Conservation (phyloP, 2,797 vertebrate species). For the Erithacus rubecula region DNA sequence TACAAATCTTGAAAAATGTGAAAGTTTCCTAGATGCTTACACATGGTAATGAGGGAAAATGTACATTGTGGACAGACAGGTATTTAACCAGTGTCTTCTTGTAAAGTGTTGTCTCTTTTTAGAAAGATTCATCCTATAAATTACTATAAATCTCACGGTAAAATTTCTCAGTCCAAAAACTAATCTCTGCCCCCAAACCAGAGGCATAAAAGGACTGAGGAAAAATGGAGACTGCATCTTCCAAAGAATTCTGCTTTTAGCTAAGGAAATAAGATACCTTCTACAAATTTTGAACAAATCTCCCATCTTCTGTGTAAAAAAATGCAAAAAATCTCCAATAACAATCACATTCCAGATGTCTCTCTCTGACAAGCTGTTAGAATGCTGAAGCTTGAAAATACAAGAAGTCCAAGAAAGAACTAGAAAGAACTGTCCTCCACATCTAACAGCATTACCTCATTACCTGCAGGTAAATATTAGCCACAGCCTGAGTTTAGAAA, state of each 20-base stretch:
- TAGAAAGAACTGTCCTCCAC: slow-evolving; percentile 29
- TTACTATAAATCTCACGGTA: neutral
- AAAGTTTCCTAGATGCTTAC: neutral
- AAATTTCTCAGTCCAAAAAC: neutral
- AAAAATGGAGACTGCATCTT: neutral
- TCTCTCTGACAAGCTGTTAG: neutral
- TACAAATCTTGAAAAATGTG: neutral
- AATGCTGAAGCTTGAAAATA: slow-evolving; percentile 2
- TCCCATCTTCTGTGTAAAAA: neutral
- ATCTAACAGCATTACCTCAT: slow-evolving; percentile 1
- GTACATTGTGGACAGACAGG: neutral
- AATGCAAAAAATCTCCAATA: neutral
- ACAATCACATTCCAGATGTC: neutral
- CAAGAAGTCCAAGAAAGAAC: slow-evolving; percentile 19
- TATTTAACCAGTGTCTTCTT: neutral
- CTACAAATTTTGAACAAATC: neutral
- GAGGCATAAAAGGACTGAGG: neutral
- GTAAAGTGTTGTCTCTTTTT: neutral
- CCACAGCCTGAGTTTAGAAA: slow-evolving; percentile 21
- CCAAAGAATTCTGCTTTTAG: neutral
- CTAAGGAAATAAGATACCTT: neutral
- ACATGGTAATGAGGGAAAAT: neutral
- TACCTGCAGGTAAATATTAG: slow-evolving; percentile 43
- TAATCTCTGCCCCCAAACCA: neutral
- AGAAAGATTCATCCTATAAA: neutral